Conservation (phyloP, 2,113 vertebrate genomes). For the Ibidorhyncha struthersii region DNA sequence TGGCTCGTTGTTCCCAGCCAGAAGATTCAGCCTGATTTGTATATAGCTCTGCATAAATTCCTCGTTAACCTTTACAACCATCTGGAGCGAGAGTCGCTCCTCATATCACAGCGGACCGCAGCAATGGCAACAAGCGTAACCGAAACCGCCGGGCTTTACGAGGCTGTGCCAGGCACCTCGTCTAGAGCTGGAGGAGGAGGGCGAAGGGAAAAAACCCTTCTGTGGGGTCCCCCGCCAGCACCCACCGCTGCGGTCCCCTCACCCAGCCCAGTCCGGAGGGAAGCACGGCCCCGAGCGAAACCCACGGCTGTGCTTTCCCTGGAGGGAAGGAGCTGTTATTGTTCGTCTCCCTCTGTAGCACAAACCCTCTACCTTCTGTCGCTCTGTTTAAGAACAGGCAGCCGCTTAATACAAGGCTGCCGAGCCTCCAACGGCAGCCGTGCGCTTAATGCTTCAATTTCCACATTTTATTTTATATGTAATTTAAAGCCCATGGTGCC, state of each 20-base stretch:
- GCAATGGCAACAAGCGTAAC: not conserved
- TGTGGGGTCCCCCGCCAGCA: not conserved
- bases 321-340: not conserved
- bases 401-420: constrained; percentile 68
- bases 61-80: constrained; percentile 66
- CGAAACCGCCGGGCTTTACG: not conserved
- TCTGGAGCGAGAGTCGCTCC: constrained; percentile 62
- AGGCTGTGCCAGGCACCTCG: not conserved
- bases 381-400: constrained; percentile 49
- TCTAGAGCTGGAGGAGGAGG: not conserved
- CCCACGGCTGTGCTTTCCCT: not conserved
- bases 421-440: constrained; percentile 71
- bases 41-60: constrained; percentile 59
- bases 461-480: constrained; percentile 85
- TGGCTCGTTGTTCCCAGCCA: constrained; percentile 41
- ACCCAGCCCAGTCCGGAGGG: not conserved
- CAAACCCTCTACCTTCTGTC: constrained; percentile 52
- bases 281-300: not conserved
- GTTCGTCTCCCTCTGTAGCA: not conserved
- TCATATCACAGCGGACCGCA: not conserved
- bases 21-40: constrained; percentile 60
- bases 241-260: not conserved
- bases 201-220: not conserved
- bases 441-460: constrained; percentile 80
- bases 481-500: constrained; percentile 85